Conservation (phyloP, 2,113 vertebrate species). For the Forbesichthys papilliferus region DNA sequence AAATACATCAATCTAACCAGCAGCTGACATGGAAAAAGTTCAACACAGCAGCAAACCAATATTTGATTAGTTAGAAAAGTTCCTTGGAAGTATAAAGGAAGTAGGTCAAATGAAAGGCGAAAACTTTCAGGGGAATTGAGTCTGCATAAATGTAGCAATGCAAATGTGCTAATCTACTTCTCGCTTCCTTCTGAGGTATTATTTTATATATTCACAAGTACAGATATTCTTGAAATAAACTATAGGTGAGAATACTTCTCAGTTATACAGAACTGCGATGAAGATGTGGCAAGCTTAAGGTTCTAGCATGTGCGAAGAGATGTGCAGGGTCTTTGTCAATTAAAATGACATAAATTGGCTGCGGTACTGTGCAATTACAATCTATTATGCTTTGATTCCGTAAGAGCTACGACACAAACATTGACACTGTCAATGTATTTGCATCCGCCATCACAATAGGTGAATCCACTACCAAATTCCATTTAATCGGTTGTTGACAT, state of each 20-base stretch:
- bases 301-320: slow-evolving; percentile 26
- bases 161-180: slow-evolving; percentile 54
- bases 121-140: slow-evolving; percentile 49
- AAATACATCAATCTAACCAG: slow-evolving; percentile 34
- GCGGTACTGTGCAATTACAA: slow-evolving; percentile 36
- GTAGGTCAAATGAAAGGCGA: slow-evolving; percentile 57
- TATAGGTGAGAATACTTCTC: slow-evolving; percentile 16
- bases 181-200: slow-evolving; percentile 24
- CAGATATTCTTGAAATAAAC: slow-evolving; percentile 37
- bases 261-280: slow-evolving; percentile 25
- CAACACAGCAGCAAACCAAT: slow-evolving; percentile 15
- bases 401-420: neutral
- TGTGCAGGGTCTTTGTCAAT: slow-evolving; percentile 14
- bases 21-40: slow-evolving; percentile 9
- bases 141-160: slow-evolving; percentile 34
- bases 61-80: slow-evolving; percentile 10
- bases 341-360: slow-evolving; percentile 27
- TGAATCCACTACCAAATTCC: slow-evolving; percentile 18
- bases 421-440: slow-evolving; percentile 7
- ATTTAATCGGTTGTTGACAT: slow-evolving; percentile 51
- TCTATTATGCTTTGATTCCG: slow-evolving; percentile 21
- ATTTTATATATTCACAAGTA: slow-evolving; percentile 55
- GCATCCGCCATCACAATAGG: slow-evolving; percentile 2
- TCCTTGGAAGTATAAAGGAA: slow-evolving; percentile 37
- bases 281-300: slow-evolving; percentile 27